Conservation (phyloP, 1,140 invertebrate species). For the Drosophila sp. region DNA sequence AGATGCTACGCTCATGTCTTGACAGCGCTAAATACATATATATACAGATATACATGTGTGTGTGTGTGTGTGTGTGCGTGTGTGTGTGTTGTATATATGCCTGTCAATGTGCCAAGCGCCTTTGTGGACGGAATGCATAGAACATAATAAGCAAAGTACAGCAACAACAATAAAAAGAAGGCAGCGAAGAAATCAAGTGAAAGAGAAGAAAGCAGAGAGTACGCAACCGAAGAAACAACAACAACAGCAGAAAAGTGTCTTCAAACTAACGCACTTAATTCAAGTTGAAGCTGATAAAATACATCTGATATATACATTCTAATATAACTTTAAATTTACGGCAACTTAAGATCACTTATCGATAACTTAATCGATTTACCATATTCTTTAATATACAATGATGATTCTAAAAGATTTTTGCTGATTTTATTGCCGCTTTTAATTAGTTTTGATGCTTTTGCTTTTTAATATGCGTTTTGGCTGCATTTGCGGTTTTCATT, state of each 20-base stretch:
- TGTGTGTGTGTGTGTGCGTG: conserved; percentile 1
- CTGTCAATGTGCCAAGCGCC: conserved; percentile 48
- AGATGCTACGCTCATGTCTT: conserved; percentile 38
- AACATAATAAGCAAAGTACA: conserved; percentile 12
- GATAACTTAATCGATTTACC: no score
- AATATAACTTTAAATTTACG: no score
- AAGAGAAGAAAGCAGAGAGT: not conserved
- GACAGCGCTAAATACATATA: conserved; percentile 32
- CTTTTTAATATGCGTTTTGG: not conserved
- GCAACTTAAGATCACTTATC: no score
- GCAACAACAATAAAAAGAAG: not conserved
- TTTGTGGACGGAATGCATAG: conserved; percentile 20
- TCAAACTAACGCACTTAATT: no score
- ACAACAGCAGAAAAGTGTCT: not conserved
- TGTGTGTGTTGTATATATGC: conserved; percentile 19
- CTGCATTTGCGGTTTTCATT: not conserved
- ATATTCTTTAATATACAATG: no score
- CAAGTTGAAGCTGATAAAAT: no score
- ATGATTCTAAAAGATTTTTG: no score
- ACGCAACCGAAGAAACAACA: not conserved
- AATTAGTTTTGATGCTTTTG: no score
- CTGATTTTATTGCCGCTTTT: no score
- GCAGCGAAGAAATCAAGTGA: not conserved
- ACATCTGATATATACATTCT: no score
- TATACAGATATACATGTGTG: not conserved